phyloP scores from a whole-genome alignment of 2,888 invertebrate genomes.

The Clusia tigrina region DNA sequence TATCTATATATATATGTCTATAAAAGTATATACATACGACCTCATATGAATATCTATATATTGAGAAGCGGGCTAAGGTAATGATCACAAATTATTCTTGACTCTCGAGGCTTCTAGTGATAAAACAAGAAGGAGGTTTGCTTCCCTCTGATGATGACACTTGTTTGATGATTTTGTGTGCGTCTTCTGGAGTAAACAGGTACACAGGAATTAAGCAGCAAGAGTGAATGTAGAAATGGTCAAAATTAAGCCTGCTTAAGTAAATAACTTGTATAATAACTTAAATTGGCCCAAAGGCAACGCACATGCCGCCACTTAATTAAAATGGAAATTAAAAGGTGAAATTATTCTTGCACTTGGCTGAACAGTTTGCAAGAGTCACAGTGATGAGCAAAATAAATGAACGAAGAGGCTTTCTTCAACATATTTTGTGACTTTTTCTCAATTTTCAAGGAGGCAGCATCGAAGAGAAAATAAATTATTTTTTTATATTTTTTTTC shows the following conservation, averaged over 20 bases:
- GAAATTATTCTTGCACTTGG: no score
- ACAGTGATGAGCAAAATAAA: no score
- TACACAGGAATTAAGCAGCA: not conserved
- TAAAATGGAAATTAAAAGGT: not conserved
- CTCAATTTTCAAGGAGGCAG: no score
- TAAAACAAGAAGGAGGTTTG: not conserved
- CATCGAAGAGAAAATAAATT: no score
- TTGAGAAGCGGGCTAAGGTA: not conserved
- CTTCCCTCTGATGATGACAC: no score
- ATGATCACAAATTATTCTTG: constrained; percentile 35
- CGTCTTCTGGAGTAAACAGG: not conserved
- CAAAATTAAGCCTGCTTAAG: not conserved
- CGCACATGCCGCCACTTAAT: not conserved
- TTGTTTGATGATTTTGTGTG: constrained; percentile 49
- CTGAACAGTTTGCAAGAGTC: no score
- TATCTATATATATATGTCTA: no score
- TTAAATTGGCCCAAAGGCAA: not conserved
- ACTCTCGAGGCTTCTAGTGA: not conserved
- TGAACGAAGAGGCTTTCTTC: no score
- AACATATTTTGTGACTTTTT: no score
- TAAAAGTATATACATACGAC: no score
- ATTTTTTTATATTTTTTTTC: no score
- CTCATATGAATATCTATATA: constrained; percentile 39
- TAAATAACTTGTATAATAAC: not conserved
- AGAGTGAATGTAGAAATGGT: not conserved